These are phyloP conservation scores for Crambe crambe DNA, from an alignment of 37 sponge, comb jelly and placozoan species.

Conservation along the genomic window DNA sequence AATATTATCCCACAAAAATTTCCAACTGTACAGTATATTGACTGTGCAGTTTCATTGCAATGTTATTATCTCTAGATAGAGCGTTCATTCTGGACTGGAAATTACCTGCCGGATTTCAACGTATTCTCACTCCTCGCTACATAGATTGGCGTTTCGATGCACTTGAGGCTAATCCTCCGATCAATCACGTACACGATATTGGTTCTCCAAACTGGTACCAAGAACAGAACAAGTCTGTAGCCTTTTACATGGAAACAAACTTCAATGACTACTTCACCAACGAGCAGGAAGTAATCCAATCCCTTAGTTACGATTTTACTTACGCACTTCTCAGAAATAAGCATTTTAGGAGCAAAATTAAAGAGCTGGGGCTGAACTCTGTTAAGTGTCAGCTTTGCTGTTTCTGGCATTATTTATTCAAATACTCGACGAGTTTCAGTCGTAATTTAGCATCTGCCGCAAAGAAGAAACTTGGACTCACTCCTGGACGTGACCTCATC, in stretches of 20 bases:
- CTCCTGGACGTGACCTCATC: not conserved
- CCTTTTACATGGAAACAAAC: slow-evolving; percentile 7
- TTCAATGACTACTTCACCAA: slow-evolving; percentile 25
- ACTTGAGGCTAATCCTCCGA: not conserved
- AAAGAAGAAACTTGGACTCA: not conserved
- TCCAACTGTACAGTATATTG: no score
- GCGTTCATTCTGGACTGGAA: slow-evolving; percentile 40
- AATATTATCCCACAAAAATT: no score
- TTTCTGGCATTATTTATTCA: slow-evolving; percentile 28
- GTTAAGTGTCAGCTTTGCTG: slow-evolving; percentile 24
- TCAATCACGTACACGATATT: slow-evolving; percentile 14
- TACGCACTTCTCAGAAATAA: slow-evolving; percentile 20
- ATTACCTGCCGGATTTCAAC: slow-evolving; percentile 24
- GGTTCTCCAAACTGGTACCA: slow-evolving; percentile 11
- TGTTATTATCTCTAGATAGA: slow-evolving; percentile 28
- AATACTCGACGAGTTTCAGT: not conserved
- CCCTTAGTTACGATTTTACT: slow-evolving; percentile 30
- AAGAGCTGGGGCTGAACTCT: slow-evolving; percentile 16
- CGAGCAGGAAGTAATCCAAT: slow-evolving; percentile 22
- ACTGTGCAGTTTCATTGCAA: no score
- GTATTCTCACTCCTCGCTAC: slow-evolving; percentile 2
- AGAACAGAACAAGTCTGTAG: not conserved
- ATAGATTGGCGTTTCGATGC: slow-evolving; percentile 7
- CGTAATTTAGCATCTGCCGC: not conserved
- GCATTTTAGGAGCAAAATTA: slow-evolving; percentile 14